Evolutionary conservation across 2,888 invertebrate genomes (phyloP).

Genomic region (Ormyrus pomaceus): DNA sequence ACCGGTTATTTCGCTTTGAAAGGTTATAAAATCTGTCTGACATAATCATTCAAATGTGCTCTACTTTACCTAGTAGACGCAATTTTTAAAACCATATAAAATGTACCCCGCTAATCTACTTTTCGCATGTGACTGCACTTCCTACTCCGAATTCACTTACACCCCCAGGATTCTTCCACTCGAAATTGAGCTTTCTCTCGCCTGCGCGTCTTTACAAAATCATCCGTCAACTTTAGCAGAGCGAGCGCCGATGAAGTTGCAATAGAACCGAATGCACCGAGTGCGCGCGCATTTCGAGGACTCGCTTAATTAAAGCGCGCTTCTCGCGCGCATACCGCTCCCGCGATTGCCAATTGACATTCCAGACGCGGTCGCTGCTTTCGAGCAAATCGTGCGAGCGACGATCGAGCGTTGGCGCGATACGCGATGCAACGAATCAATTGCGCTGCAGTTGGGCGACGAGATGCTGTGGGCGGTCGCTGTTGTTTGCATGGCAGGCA

Average conservation of each 20-base stretch:
- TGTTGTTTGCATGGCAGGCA: too few species aligned
- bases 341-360: conserved; percentile 41
- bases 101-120: conserved; percentile 7
- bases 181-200: too few species aligned
- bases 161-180: too few species aligned
- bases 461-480: conserved; percentile 12
- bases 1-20: too few species aligned
- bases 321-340: conserved; percentile 11
- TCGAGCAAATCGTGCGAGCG: not conserved
- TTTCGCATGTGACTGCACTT: too few species aligned
- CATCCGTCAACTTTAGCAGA: too few species aligned
- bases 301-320: conserved; percentile 21
- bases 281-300: not conserved
- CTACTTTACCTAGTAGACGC: too few species aligned
- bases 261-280: conserved; percentile 10
- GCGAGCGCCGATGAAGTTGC: conserved; percentile 23
- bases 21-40: too few species aligned
- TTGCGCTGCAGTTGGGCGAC: conserved; percentile 1
- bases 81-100: not conserved
- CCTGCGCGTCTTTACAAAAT: too few species aligned
- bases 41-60: too few species aligned
- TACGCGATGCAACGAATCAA: conserved; percentile 3
- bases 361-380: conserved; percentile 4
- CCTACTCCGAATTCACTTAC: too few species aligned
- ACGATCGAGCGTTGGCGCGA: too few species aligned